Conservation (phyloP, 2,888 invertebrate species). For the Trissonchulus sp. region DNA sequence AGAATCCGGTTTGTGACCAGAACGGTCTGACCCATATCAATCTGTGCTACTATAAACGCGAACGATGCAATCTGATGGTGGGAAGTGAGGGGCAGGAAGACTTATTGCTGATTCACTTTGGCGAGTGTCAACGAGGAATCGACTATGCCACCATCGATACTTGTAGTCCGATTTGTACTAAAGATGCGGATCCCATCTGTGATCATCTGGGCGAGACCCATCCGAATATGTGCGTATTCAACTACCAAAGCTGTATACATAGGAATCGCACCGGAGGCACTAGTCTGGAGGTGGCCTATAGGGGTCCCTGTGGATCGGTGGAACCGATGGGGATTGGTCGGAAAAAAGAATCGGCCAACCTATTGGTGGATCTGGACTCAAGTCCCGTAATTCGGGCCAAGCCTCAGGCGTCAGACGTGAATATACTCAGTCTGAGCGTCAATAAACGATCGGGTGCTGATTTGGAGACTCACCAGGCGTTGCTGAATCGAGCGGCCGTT, state of each 20-base stretch:
- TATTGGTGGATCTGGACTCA: neutral
- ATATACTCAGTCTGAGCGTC: neutral
- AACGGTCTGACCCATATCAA: neutral
- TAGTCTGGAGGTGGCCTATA: neutral
- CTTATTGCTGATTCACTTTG: conserved; percentile 16
- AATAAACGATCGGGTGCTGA: neutral
- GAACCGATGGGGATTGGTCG: neutral
- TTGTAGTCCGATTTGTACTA: conserved; percentile 13
- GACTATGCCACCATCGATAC: conserved; percentile 18
- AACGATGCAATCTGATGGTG: neutral
- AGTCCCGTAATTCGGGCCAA: neutral
- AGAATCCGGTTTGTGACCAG: conserved; percentile 14
- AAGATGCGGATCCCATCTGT: conserved; percentile 15
- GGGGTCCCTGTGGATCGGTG: conserved; percentile 5
- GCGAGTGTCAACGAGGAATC: conserved; percentile 12
- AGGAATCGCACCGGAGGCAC: neutral
- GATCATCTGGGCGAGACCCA: conserved; percentile 6
- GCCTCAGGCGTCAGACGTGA: neutral
- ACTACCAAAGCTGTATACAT: neutral
- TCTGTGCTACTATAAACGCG: neutral
- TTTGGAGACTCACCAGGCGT: neutral
- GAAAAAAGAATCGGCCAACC: neutral
- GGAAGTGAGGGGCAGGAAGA: neutral
- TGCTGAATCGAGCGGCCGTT: neutral
- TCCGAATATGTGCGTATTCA: conserved; percentile 17